These are phyloP conservation scores for Aleiodes sp. DNA, from an alignment of 1,140 invertebrate species.

Conservation along the genomic window DNA sequence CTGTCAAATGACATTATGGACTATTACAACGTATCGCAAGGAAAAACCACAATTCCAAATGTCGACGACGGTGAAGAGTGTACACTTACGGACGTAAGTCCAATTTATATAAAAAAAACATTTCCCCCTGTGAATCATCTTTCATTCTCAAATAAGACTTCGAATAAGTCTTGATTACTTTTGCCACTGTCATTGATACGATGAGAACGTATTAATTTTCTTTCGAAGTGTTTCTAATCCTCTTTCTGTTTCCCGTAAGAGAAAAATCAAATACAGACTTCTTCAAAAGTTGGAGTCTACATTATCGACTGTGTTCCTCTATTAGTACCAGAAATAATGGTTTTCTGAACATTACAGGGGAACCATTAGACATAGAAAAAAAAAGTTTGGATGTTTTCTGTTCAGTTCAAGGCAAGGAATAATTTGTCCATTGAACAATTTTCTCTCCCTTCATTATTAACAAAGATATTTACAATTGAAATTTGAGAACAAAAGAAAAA, in stretches of 20 bases:
- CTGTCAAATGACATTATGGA: constrained; percentile 74
- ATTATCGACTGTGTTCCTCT: neutral
- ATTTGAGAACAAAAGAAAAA: too few species aligned
- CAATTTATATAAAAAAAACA: neutral
- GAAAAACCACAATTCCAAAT: constrained; percentile 78
- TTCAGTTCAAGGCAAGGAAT: too few species aligned
- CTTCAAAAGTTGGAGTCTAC: neutral
- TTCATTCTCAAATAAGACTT: neutral
- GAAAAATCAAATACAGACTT: neutral
- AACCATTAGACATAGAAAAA: too few species aligned
- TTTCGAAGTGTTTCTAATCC: neutral
- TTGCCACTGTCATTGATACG: too few species aligned
- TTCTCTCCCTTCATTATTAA: too few species aligned
- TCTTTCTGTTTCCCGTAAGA: neutral
- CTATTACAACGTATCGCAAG: constrained; percentile 81
- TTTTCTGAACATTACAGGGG: too few species aligned
- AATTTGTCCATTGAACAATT: too few species aligned
- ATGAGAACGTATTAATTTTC: too few species aligned
- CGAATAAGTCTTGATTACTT: neutral
- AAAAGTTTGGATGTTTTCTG: too few species aligned
- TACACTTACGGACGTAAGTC: constrained; percentile 77
- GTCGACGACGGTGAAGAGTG: constrained; percentile 83
- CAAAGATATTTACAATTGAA: too few species aligned
- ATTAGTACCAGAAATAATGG: neutral
- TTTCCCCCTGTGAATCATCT: neutral